A percentile compares a stretch with the other conserved stretches of the same genome.
Evolutionary conservation across 2,113 vertebrate genomes (phyloP).

Genomic region (Salminus brasiliensis): DNA sequence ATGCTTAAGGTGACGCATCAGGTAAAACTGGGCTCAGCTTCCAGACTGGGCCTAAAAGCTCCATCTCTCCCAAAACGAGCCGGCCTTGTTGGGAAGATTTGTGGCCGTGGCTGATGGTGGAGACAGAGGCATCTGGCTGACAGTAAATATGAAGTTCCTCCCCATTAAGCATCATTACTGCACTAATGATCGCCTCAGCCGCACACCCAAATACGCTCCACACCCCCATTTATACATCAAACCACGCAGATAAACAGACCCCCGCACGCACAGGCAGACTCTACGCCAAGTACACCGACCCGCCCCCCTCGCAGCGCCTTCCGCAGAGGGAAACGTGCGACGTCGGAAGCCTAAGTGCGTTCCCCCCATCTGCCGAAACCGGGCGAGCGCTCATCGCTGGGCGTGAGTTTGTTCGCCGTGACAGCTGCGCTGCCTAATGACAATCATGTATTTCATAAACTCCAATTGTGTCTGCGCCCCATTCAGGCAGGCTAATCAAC

Average conservation of each 20-base stretch:
- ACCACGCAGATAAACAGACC: constrained; percentile 35
- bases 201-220: constrained; percentile 43
- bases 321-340: not conserved
- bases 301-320: not conserved
- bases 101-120: constrained; percentile 51
- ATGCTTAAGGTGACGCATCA: too few relatives aligned
- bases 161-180: constrained; percentile 68
- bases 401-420: constrained; percentile 29
- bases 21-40: not conserved
- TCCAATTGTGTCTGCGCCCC: constrained; percentile 33
- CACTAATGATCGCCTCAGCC: constrained; percentile 69
- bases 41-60: not conserved
- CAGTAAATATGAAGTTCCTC: constrained; percentile 60
- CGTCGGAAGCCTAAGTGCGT: not conserved
- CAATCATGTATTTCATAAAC: constrained; percentile 52
- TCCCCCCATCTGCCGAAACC: constrained; percentile 7
- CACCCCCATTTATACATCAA: constrained; percentile 24
- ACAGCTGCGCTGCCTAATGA: constrained; percentile 49
- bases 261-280: constrained; percentile 3
- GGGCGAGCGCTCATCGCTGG: constrained; percentile 6
- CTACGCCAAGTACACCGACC: not conserved
- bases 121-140: constrained; percentile 70
- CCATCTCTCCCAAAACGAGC: not conserved
- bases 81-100: constrained; percentile 48
- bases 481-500: constrained; percentile 35